Conservation (phyloP, 2,888 invertebrate species). For the Pachliopta kotzebuea region DNA sequence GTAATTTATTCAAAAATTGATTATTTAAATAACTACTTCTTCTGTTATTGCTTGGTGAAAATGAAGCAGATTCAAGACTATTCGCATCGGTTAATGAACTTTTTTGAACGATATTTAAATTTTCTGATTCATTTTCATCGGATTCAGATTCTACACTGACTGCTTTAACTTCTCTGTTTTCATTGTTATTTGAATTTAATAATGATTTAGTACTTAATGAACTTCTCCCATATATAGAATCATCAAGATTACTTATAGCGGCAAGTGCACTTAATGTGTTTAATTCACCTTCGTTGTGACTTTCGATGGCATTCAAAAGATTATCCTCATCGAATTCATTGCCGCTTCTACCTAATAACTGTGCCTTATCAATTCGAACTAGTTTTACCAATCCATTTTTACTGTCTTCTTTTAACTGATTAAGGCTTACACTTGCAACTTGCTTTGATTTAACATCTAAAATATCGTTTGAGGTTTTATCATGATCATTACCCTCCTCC, state of each 20-base stretch:
- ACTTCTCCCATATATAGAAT: neutral
- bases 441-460: no score
- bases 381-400: conserved; percentile 8
- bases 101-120: conserved; percentile 4
- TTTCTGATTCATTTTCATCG: neutral
- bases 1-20: neutral
- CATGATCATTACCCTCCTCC: no score
- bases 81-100: neutral
- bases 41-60: neutral
- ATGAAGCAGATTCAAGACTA: conserved; percentile 1
- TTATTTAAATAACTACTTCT: conserved; percentile 8
- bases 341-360: conserved; percentile 6
- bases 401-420: conserved; percentile 8
- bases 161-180: neutral
- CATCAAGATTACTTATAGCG: conserved; percentile 1
- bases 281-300: conserved; percentile 10
- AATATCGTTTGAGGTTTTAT: no score
- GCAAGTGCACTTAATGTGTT: conserved; percentile 16
- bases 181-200: neutral
- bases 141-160: conserved; percentile 2
- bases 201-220: neutral
- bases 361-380: neutral
- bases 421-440: conserved; percentile 7
- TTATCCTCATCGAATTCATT: conserved; percentile 8
- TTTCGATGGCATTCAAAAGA: conserved; percentile 7